These are phyloP conservation scores for Heliconius eleuchia DNA, from an alignment of 1,140 invertebrate species.

Conservation along the genomic window DNA sequence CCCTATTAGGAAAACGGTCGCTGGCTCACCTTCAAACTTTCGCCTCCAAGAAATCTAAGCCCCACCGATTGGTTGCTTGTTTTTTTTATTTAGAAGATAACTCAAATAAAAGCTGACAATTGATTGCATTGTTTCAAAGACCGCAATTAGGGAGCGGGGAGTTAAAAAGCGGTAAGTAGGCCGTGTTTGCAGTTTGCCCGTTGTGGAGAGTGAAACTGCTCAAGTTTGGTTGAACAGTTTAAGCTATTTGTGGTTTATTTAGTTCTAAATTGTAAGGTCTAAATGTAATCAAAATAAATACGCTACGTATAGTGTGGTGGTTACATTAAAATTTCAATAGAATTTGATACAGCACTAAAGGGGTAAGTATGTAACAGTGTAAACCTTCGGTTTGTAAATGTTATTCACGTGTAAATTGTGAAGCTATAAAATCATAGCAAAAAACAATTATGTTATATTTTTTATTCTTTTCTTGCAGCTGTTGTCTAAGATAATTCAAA, in stretches of 20 bases:
- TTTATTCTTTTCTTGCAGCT: not conserved
- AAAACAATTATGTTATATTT: not conserved
- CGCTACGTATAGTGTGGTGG: not conserved
- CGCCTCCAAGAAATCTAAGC: constrained; percentile 65
- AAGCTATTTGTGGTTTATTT: constrained; percentile 23
- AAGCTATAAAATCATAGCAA: not conserved
- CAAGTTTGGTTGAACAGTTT: constrained; percentile 27
- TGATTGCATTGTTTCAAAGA: constrained; percentile 70
- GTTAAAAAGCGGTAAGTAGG: constrained; percentile 56
- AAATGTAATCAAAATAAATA: constrained; percentile 14
- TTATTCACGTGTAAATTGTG: not conserved
- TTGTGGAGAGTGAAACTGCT: constrained; percentile 31
- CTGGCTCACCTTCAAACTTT: constrained; percentile 77
- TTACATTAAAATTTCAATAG: not conserved
- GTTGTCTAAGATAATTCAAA: not conserved
- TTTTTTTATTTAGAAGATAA: constrained; percentile 76
- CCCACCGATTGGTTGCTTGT: constrained; percentile 67
- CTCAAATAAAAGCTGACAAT: constrained; percentile 79
- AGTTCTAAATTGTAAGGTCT: constrained; percentile 18
- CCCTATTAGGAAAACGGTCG: constrained; percentile 77
- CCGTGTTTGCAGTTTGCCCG: constrained; percentile 52
- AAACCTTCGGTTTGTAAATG: not conserved
- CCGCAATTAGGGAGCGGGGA: constrained; percentile 63
- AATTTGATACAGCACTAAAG: not conserved
- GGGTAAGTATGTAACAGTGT: not conserved